Base-by-base conservation (phyloP, 2,888 invertebrate species). In the Hedya salicella region DNA sequence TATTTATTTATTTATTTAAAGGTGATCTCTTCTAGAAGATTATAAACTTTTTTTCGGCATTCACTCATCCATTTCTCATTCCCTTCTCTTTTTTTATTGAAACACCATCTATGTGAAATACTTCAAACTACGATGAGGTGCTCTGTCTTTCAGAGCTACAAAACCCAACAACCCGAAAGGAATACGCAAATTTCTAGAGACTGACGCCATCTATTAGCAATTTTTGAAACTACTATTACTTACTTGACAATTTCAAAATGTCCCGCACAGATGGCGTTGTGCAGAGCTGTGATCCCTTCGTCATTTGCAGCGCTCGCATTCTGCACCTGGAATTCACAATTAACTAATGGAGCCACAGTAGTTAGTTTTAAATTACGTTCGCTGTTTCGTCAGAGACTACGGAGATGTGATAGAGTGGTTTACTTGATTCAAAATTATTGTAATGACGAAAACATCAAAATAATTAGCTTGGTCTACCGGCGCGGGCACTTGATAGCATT, bases 231-330 rank as follows among this genome's bases (percentile, higher is more conserved):
- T n/a, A n/a, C n/a, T n/a, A n/a, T n/a, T n/a, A n/a, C 94, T 89
- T 76, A 95, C 93, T 97, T 97, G 77, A 99, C 99, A 80, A 99
- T 99, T 83, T 99, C 99, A 80, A 98, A 95, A 92, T 99, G 99
- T 16, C 99, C 99, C 1, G 99, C 99, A 88, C 99, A 99, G 81
- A 99, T 99, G 76, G 99, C 99, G 89, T 99, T 99, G 92, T 99
- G 99, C 68, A 99, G 94, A 44, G 99, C 99, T 0, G 99, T 99
- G 81, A 99, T 99, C 62, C 99, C 99, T 90, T 99, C 99, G 87
- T 99, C 99, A 86, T 99, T 99, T 67, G 99, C 97, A 62, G 97
- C 97, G 87, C 98, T 99, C 42, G 99, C 98, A 93, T 99, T 98
- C 74, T 97, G 94, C 72, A 98, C 96, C 94, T 95, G 80, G 16